Evolutionary conservation across 2,797 vertebrate genomes (phyloP), one percentile per base, ranked within the genome.

Genomic region (Sparus aurata): DNA sequence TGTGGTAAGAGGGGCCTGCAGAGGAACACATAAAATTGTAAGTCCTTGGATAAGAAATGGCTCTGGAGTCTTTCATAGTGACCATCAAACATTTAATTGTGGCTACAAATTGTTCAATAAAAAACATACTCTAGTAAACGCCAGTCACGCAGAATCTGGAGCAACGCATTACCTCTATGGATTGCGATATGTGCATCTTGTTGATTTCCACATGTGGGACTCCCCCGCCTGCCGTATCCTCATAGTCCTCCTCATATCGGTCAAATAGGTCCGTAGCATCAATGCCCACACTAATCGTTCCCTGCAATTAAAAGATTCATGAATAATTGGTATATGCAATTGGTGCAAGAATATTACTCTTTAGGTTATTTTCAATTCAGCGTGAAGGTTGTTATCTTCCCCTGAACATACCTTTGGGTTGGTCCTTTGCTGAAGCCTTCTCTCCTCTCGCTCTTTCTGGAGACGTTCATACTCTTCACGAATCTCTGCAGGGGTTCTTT

Each of bases 171-270:
- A 99, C 98, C 97, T 99, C 98, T 38, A 99, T 99, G 69, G 98
- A 99, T 88, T 99, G 98, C 22, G 98, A 99, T 92, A 99, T 99
- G 95, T 99, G 97, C 98, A 99, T 99, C 89, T 94, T 99, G 94
- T 99, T 99, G 84, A 99, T 99, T 94, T 99, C 98, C 38, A 99
- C 95, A 83, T 97, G 97, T 5, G 98, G 98, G 60, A 98, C 90
- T 81, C 95, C 93, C 18, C 96, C 96, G 80, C 93, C 95, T 0
- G 88, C 93, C 74, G 95, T 65, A 7, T 98, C 97, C 84, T 99
- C 98, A 1, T 96, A 99, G 12, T 99, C 98, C 72, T 99, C 98
- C 0, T 99, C 98, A 6, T 99, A 99, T 23, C 91, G 97, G 87
- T 99, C 98, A 81, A 99, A 99, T 34, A 99, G 97, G 94, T 99